A percentile compares a stretch with the other conserved stretches of the same genome.
phyloP scores from a whole-genome alignment of 2,113 vertebrate species.

The Cyprinodon tularosa region DNA sequence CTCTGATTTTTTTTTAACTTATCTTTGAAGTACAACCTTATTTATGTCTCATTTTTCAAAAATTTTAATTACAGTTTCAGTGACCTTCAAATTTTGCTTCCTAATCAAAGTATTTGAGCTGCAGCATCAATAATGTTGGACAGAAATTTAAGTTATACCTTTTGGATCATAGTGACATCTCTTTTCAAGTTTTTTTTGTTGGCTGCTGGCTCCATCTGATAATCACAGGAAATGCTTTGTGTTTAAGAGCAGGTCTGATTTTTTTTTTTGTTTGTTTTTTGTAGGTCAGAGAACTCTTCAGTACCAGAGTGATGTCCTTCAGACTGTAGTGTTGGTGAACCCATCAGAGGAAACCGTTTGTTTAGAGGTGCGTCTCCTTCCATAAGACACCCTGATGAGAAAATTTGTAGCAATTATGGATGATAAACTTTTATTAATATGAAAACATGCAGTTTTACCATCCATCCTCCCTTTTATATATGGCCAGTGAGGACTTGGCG shows the following conservation, averaged over 20 bases:
- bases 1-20: background rate
- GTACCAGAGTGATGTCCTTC: constrained; percentile 88
- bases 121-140: too few relatives aligned
- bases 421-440: too few relatives aligned
- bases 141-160: too few relatives aligned
- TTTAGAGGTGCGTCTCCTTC: constrained; percentile 83
- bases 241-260: background rate
- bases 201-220: background rate
- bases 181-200: background rate
- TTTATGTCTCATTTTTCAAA: too few relatives aligned
- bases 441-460: too few relatives aligned
- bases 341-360: constrained; percentile 84
- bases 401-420: too few relatives aligned
- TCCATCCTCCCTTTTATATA: too few relatives aligned
- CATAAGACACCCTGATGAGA: background rate
- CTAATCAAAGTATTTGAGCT: too few relatives aligned
- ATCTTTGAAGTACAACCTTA: background rate
- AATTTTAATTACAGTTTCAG: background rate
- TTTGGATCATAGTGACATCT: background rate
- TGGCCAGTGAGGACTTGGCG: too few relatives aligned
- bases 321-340: constrained; percentile 91
- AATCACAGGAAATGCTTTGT: background rate
- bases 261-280: constrained; percentile 20
- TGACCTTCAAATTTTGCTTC: background rate
- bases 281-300: constrained; percentile 91